Evolutionary conservation across 2,113 vertebrate species (phyloP), one percentile per base, ranked within the genome.

Genomic region (Epinephelus cyanopodus): DNA sequence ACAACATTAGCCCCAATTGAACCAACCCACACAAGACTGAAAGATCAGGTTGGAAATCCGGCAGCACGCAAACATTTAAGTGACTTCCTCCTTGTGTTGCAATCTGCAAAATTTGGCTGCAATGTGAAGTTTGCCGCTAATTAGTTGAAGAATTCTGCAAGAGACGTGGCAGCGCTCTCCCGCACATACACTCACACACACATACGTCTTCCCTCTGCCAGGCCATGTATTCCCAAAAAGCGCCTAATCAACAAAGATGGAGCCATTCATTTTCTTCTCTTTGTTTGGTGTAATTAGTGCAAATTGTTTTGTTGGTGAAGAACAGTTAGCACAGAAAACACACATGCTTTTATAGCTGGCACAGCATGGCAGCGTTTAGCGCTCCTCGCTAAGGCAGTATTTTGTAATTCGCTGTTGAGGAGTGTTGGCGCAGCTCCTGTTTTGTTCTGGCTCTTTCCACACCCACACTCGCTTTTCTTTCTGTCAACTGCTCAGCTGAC

Each of bases 241-340:
- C 47, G 2, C 23, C 76, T 83, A 70, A 91, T 90, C 79, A 90
- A 85, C 80, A 80, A 76, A 74, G 83, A 89, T 67, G 71, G 61
- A 29, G 81, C 87, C 5, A 61, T 90, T 89, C 56, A 81, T 85
- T 87, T 83, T 61, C 48, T 13, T 64, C 21, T 65, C 72, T 82
- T 78, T 90, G 87, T 91, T 91, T 90, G 57, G 52, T 67, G 81
- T 93, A 93, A 94, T 94, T 92, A 89, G 74, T 73, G 81, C 48
- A 82, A 93, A 93, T 85, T 90, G 77, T 91, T 82, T 87, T 75
- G 61, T 83, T 81, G 87, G 73, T 80, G 65, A 74, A 23, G 69
- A 84, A 56, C 84, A 33, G 70, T 79, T 73, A 61, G 71, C 52
- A 18, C 25, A 33, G 69, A 68, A 77, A 81, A 74, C 54, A 62